A percentile compares a stretch with the other conserved stretches of the same genome.
These are phyloP conservation scores for Ceyx margarethae DNA, from an alignment of 2,113 vertebrate genomes.

Conservation along the genomic window DNA sequence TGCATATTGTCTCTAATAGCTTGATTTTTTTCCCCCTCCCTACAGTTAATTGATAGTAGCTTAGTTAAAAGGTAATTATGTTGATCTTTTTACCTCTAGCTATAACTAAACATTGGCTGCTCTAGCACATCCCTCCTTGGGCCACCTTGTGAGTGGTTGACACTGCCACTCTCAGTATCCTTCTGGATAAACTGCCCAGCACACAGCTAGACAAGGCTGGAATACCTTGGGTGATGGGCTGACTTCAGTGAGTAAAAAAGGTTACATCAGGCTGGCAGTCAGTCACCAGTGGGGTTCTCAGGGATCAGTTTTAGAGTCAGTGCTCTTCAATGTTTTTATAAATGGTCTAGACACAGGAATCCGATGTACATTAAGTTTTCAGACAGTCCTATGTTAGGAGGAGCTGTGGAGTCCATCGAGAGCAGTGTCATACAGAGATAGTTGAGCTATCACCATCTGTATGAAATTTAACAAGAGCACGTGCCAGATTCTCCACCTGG, in stretches of 20 bases:
- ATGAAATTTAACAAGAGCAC: neutral
- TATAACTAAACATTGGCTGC: neutral
- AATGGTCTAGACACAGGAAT: neutral
- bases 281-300: neutral
- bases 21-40: neutral
- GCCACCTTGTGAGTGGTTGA: neutral
- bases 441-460: neutral
- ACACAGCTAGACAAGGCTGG: neutral
- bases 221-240: neutral
- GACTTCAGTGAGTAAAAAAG: neutral
- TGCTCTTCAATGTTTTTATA: neutral
- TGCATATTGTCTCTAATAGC: neutral
- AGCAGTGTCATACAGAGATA: neutral
- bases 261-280: neutral
- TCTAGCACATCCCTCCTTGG: neutral
- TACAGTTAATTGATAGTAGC: neutral
- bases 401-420: neutral
- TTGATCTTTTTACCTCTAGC: neutral
- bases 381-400: fast-evolving
- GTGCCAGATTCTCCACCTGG: neutral
- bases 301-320: neutral
- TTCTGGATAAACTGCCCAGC: neutral
- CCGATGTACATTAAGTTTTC: neutral
- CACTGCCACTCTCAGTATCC: no score
- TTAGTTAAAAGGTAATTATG: neutral